These are phyloP conservation scores for Bagarius yarrelli DNA, from an alignment of 2,113 vertebrate species.

Conservation along the genomic window DNA sequence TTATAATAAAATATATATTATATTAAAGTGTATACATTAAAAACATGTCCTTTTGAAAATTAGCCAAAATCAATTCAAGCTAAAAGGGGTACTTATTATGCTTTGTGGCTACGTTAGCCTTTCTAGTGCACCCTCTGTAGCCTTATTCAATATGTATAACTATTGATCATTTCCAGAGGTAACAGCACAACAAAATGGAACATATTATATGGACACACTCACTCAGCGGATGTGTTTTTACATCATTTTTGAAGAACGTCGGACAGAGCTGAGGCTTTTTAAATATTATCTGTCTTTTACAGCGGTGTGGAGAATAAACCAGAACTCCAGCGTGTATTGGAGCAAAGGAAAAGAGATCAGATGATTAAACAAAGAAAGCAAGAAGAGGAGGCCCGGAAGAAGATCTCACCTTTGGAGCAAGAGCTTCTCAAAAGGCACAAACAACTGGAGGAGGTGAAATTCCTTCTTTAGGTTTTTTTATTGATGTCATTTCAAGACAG, in stretches of 20 bases:
- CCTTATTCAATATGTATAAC: slow-evolving; percentile 1
- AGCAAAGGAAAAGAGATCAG: slow-evolving; percentile 87
- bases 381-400: slow-evolving; percentile 84
- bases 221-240: neutral
- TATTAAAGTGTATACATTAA: neutral
- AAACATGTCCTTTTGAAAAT: neutral
- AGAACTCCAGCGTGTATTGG: slow-evolving; percentile 89
- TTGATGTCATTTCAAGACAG: neutral
- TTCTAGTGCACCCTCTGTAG: neutral
- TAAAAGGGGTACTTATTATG: neutral
- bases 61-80: neutral
- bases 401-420: slow-evolving; percentile 89
- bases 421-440: slow-evolving; percentile 87
- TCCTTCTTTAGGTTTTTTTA: neutral
- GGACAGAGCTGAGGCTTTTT: neutral
- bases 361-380: slow-evolving; percentile 83
- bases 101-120: neutral
- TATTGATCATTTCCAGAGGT: neutral
- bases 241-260: neutral
- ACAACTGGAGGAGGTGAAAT: slow-evolving; percentile 83
- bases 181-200: neutral
- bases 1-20: neutral
- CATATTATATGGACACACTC: neutral
- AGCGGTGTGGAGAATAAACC: slow-evolving; percentile 83
- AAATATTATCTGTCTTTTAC: neutral